Base-by-base conservation (phyloP, 2,888 invertebrate genomes). In the Lysandra coridon region DNA sequence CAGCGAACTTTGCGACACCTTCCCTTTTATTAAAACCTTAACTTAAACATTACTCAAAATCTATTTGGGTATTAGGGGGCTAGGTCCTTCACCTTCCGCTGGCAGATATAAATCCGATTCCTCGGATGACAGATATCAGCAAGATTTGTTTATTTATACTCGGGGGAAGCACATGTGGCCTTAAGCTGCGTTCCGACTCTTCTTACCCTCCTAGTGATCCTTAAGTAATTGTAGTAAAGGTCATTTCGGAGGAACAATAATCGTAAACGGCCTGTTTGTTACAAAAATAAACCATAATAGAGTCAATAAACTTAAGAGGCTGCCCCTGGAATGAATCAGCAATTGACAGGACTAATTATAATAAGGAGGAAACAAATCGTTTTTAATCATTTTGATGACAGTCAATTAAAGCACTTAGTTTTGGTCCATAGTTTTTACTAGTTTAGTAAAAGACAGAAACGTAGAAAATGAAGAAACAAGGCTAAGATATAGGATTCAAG, bases 91-190 rank as follows among this genome's bases (percentile, higher is more conserved):
- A 92, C 90, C 93, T 93, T 92, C 91, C 89, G 90, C 86, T 85
- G 89, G 89, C 91, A 88, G 91, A 93, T 92, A 94, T 94, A 92
- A 94, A 94, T 94, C 92, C 93, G 92, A 93, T 92, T 91, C 92
- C 84, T 92, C 84, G 90, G 91, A 93, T 94, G 94, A 94, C 93
- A 93, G 93, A 93, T 93, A 94, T 93, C 94, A 93, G 94, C 92
- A 91, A 93, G 92, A 88, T 91, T 92, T 91, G 93, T 94, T 93
- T 94, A 94, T 94, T 93, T 94, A 92, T 94, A 93, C 90, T 90
- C 84, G 85, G 89, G 92, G 92, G 91, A 89, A 86, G 89, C 86
- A 88, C 92, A 92, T 90, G 89, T 92, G 94, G 87, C 87, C 86
- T 87, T 86, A 85, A 87, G 86, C 88, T 86, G 88, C 57, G 57